Base-by-base conservation (phyloP, 2,113 vertebrate species). In the Malaclemys terrapin region DNA sequence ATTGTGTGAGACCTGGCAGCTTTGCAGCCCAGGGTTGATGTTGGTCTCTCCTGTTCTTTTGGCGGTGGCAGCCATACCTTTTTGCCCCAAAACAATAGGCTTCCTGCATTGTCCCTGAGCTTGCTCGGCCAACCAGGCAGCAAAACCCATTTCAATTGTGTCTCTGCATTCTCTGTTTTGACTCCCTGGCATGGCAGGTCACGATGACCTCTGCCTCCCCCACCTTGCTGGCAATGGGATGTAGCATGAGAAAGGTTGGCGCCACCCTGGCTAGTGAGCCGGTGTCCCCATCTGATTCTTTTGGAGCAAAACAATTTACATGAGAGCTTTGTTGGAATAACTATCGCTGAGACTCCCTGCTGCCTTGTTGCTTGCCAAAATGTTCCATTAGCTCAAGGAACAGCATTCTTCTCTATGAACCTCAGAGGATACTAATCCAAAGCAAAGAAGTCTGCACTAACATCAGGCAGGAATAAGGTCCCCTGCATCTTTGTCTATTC, bases 41-140 rank as follows among this genome's bases (percentile, higher is more conserved):
- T 76, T 52, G 20, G 54, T 24, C 16, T 76, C 9, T 86, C 16
- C 83, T 86, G 62, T 38, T 88, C 45, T 20, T 89, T 35, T 24
- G 25, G 1, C 35, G 65, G 17, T 19, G 62, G 1, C 49, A 38
- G 49, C 19, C 59, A 14, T 38, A 31, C 3, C 16, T 87, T 85
- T 56, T 78, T 25, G 13, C n/a, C 90, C 10, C 20, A 42, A 27
- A 38, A 86, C 79, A 83, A 54, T 76, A 57, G 22, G 29, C 56
- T 84, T 75, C 0, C 0, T 8, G 22, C 14, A 78, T 29, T 47
- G 76, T 22, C 80, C 80, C 75, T 57, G 75, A 0, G 0, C 50
- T n/a, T 45, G 6, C 16, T 79, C 38, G 31, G 24, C 47, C 53
- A 80, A 78, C 81, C 57, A 49, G 35, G 65, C 35, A 78, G 3